Evolutionary conservation across 2,888 invertebrate species (phyloP).

Genomic region (Anticlea derivata): DNA sequence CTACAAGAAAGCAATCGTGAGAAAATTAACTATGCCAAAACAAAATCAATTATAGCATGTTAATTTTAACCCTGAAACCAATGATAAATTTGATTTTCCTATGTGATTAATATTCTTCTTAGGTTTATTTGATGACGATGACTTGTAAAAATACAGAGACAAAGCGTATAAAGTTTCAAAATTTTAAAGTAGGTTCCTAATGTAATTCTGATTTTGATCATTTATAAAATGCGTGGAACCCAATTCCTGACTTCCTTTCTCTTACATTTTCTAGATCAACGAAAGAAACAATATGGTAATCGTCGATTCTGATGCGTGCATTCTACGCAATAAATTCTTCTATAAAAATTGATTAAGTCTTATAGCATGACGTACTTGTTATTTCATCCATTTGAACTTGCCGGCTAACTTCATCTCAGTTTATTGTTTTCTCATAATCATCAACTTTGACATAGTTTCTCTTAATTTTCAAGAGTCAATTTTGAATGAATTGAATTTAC

Average conservation of each 20-base stretch:
- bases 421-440: constrained; percentile 55
- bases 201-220: neutral
- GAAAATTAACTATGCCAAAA: too few relatives aligned
- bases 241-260: constrained; percentile 56
- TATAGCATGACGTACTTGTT: constrained; percentile 22
- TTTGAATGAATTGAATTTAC: too few relatives aligned
- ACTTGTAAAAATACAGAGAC: too few relatives aligned
- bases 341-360: constrained; percentile 26
- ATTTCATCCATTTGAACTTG: constrained; percentile 25
- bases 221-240: constrained; percentile 35
- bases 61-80: too few relatives aligned
- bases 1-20: neutral
- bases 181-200: neutral
- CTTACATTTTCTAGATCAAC: constrained; percentile 52
- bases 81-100: too few relatives aligned
- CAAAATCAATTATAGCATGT: too few relatives aligned
- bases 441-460: constrained; percentile 9
- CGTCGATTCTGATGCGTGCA: constrained; percentile 44
- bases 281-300: constrained; percentile 54
- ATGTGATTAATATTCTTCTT: neutral
- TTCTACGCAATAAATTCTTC: constrained; percentile 31
- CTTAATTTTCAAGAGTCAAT: constrained; percentile 2
- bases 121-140: too few relatives aligned
- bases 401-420: constrained; percentile 12
- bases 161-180: neutral